Conservation (phyloP, 2,113 vertebrate species). For the Athene cunicularia region DNA sequence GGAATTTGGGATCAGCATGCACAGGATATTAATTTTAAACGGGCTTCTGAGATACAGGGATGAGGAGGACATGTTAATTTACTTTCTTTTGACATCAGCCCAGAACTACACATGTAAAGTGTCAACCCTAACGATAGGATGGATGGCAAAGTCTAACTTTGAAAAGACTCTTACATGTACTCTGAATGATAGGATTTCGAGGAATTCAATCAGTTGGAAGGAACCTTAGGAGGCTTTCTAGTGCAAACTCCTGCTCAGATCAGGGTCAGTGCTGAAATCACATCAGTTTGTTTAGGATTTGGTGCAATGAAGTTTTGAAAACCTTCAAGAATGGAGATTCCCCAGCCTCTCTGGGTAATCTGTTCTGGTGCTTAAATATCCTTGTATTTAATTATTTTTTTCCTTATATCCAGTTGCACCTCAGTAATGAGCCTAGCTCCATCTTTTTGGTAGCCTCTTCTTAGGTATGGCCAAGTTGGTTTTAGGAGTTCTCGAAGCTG, state of each 20-base stretch:
- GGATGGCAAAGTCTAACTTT: background rate
- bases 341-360: background rate
- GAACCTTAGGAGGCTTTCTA: background rate
- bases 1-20: background rate
- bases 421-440: background rate
- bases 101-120: background rate
- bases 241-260: background rate
- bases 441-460: background rate
- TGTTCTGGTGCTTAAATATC: background rate
- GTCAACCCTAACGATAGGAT: background rate
- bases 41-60: background rate
- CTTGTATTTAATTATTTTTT: background rate
- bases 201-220: background rate
- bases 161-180: background rate
- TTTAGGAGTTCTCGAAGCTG: background rate
- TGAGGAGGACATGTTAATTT: background rate
- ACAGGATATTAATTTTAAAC: background rate
- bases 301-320: background rate
- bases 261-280: background rate
- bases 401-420: background rate
- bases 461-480: background rate
- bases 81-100: background rate
- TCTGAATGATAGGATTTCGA: background rate
- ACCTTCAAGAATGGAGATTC: background rate
- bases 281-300: background rate